These are phyloP conservation scores for Sebastes kiyomatsui DNA, from an alignment of 2,797 vertebrate genomes.

Conservation along the genomic window DNA sequence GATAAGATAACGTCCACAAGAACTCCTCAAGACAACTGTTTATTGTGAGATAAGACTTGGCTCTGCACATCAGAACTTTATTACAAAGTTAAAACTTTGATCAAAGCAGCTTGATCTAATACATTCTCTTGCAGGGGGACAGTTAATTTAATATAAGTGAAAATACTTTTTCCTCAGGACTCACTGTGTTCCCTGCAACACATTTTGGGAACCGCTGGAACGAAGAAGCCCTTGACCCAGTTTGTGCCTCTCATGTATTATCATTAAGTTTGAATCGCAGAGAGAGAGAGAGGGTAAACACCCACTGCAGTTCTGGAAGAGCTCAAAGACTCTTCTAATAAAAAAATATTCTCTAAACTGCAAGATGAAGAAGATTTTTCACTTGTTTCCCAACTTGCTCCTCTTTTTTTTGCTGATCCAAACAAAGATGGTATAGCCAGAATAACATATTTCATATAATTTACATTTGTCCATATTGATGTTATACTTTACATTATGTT, in stretches of 20 bases:
- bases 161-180: not conserved
- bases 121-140: not conserved
- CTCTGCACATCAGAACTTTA: not conserved
- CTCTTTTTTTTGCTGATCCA: not conserved
- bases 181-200: not conserved
- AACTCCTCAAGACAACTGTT: conserved; percentile 6
- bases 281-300: not conserved
- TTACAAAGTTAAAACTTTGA: not conserved
- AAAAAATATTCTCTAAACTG: not conserved
- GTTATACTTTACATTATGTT: not conserved
- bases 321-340: too few relatives aligned
- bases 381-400: not conserved
- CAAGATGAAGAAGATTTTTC: not conserved
- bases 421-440: not conserved
- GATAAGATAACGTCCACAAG: conserved; percentile 34
- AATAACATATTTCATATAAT: not conserved
- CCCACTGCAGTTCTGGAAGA: too few relatives aligned
- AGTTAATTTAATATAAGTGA: not conserved
- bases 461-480: not conserved
- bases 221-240: not conserved
- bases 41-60: not conserved
- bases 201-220: not conserved
- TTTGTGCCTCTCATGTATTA: not conserved
- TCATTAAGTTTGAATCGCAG: not conserved
- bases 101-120: not conserved